Base-by-base conservation (phyloP, 2,797 vertebrate genomes). In the Phrynocephalus forsythii region DNA sequence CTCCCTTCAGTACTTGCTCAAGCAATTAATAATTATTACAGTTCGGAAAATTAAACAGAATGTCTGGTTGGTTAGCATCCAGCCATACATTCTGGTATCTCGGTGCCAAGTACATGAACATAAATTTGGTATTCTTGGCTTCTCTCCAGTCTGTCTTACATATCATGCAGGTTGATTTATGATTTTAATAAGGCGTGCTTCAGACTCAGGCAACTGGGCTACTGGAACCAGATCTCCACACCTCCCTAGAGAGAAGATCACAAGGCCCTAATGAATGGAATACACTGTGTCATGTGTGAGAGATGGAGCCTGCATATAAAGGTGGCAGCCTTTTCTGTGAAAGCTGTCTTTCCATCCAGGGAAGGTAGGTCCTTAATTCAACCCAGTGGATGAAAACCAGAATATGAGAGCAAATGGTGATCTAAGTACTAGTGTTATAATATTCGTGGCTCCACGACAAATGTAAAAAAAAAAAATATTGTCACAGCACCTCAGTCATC, bases 361-460 rank as follows among this genome's bases (percentile, higher is more conserved):
- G 13, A 63, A 63, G 5, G 60, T 18, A 20, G 60, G 18, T 63
- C 18, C 60, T 63, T 63, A 20, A 13, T 63, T 18, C 16, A 67
- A 71, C n/a, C n/a, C 18, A 48, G 48, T 60, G 28, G 15, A 50
- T 69, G 48, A 15, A 69, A 82, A 11, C 44, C 38, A 68, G 6
- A 48, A 69, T 28, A 38, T 56, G 60, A 16, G 5, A 63, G 3
- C n/a, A 63, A 0, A 66, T 67, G 30, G 28, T 26, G 11, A 73
- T 44, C 24, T 67, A 81, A 83, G n/a, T 52, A n/a, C 44, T 13
- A 56, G 24, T 33, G 2, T 28, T 68, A 20, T 13, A 11, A 79
- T 69, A 0, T 3, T 26, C 60, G 87, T 92, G 90, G 82, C 60
- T 89, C 90, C 73, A 90, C 85, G 73, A 87, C 2, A 0, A 72